Conservation (phyloP, 2,888 invertebrate species). For the Mycalesis mineus region DNA sequence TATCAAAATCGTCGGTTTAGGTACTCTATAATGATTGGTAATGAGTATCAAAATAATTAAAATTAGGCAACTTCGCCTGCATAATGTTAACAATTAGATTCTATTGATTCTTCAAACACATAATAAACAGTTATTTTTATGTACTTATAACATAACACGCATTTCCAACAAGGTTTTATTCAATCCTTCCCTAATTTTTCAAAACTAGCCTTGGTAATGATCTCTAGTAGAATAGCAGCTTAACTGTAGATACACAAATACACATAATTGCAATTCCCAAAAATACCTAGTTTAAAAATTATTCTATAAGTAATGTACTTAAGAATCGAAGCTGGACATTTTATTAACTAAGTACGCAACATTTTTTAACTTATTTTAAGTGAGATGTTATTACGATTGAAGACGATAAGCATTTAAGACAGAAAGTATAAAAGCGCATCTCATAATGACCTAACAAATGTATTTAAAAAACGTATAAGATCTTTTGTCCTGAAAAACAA, state of each 20-base stretch:
- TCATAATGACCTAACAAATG: no score
- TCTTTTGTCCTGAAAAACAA: no score
- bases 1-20: no score
- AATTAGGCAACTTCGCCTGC: neutral
- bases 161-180: neutral
- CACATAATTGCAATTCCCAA: constrained; percentile 20
- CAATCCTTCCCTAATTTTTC: neutral
- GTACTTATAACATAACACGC: neutral
- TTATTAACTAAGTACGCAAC: neutral
- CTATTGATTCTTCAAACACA: neutral
- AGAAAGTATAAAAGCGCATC: no score
- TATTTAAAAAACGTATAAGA: no score
- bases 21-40: no score
- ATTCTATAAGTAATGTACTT: neutral
- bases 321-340: constrained; percentile 12
- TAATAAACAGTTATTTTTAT: neutral
- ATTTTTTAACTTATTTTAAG: neutral
- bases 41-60: no score
- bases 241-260: neutral
- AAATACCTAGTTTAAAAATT: neutral
- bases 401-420: no score
- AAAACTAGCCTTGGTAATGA: neutral
- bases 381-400: neutral
- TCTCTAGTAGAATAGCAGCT: neutral
- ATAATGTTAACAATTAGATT: neutral